Percentiles rank a stretch among this genome's conserved stretches.
Conservation (phyloP, 2,113 vertebrate genomes). For the Coregonus clupeaformis region DNA sequence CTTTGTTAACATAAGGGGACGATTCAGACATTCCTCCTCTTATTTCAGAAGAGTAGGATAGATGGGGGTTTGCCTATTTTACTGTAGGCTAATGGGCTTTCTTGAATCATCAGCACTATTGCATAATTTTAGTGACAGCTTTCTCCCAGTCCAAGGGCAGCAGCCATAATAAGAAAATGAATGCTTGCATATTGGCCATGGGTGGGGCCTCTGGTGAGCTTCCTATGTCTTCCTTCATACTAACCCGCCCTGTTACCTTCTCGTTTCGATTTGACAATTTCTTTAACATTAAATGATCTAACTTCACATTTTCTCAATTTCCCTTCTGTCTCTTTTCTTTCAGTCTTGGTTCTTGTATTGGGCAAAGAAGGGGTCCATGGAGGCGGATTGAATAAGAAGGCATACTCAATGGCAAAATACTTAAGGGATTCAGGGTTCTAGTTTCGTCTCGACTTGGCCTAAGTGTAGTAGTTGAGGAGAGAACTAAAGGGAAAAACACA, state of each 20-base stretch:
- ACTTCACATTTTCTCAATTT: conserved; percentile 74
- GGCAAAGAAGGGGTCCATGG: conserved; percentile 97
- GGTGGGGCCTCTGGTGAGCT: conserved; percentile 15
- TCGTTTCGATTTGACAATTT: conserved; percentile 22
- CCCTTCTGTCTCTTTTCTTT: conserved; percentile 83
- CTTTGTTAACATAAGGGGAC: no score
- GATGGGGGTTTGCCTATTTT: neutral
- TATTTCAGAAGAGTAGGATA: neutral
- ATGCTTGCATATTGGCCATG: conserved; percentile 38
- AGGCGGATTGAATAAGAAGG: conserved; percentile 94
- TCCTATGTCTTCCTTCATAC: conserved; percentile 31
- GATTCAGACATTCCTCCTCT: no score
- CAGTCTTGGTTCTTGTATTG: conserved; percentile 95
- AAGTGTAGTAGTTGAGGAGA: conserved; percentile 72
- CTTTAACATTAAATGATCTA: conserved; percentile 47
- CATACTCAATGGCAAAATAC: conserved; percentile 94
- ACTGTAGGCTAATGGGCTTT: neutral
- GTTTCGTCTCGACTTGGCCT: conserved; percentile 73
- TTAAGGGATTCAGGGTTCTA: conserved; percentile 95
- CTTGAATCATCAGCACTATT: neutral
- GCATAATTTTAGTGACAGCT: neutral
- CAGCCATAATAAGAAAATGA: neutral
- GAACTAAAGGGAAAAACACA: no score
- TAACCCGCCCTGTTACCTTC: conserved; percentile 43
- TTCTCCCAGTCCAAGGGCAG: neutral